Evolutionary conservation across 2,888 invertebrate species (phyloP), one percentile per base, ranked within the genome.

Genomic region (Athrips mouffetella): DNA sequence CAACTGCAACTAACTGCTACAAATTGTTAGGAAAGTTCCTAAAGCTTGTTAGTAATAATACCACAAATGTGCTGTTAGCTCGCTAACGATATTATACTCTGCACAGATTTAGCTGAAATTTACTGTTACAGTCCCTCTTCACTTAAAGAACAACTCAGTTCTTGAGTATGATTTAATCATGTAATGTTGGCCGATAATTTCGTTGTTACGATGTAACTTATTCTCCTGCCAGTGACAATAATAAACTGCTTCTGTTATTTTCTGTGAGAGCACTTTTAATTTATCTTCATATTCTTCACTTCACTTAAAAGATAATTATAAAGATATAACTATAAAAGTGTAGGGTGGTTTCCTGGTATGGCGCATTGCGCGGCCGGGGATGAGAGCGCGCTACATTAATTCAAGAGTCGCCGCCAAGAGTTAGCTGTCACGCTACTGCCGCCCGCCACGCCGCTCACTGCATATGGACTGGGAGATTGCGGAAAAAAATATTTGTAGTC

Each of bases 341-440:
- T 10, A 7, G 57, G 58, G 58, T 58, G 60, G 54, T 42, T 63
- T 59, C 61, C 54, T 42, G 52, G 59, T 54, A 52, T 60, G 55
- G 57, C 60, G 52, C n/a, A n/a, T n/a, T n/a, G n/a, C n/a, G n/a
- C n/a, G n/a, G n/a, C n/a, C n/a, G n/a, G n/a, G n/a, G n/a, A n/a
- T n/a, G 60, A 65, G 59, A 61, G 57, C 60, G 59, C 39, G 59
- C 57, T 64, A 54, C 57, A 68, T 71, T 76, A 67, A 73, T 71
- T 71, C 65, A 67, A 73, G 63, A 64, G 62, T 62, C 54, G 55
- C 56, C n/a, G n/a, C n/a, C n/a, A n/a, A n/a, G n/a, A n/a, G n/a
- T n/a, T n/a, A n/a, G n/a, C n/a, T n/a, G n/a, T n/a, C n/a, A n/a
- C n/a, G n/a, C n/a, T n/a, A n/a, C n/a, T n/a, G n/a, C n/a, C n/a